These are phyloP conservation scores for Lonchura striata DNA, from an alignment of 2,113 vertebrate genomes.

Conservation along the genomic window DNA sequence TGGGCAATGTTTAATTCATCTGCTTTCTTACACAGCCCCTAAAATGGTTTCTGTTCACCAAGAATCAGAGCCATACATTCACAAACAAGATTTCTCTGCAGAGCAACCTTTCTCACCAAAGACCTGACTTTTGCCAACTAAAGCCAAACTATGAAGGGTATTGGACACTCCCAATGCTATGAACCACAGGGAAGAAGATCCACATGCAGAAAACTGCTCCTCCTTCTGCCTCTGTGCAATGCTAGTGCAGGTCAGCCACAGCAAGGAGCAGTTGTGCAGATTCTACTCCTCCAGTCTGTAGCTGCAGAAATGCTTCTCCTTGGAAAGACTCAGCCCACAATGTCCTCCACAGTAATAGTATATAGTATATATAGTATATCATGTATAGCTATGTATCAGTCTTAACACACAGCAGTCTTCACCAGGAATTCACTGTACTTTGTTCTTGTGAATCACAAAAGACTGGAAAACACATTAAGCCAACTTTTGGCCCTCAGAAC, in stretches of 20 bases:
- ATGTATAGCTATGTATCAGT: rapidly evolving
- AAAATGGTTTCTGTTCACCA: not conserved
- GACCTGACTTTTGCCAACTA: not conserved
- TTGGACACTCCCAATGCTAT: not conserved
- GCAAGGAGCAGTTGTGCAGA: rapidly evolving
- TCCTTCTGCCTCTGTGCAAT: not conserved
- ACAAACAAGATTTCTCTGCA: rapidly evolving
- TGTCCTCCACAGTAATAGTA: rapidly evolving
- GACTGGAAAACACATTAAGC: not conserved
- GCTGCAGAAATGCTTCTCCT: not conserved
- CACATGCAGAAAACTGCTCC: not conserved
- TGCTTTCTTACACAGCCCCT: not conserved
- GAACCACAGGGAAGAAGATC: not conserved
- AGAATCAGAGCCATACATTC: rapidly evolving
- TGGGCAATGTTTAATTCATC: not conserved
- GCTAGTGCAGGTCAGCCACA: not conserved
- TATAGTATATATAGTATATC: too few relatives aligned
- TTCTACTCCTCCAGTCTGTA: not conserved
- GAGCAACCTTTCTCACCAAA: not conserved
- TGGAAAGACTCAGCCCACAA: not conserved
- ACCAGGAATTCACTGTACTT: not conserved
- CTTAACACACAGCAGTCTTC: too few relatives aligned
- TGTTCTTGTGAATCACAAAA: not conserved
- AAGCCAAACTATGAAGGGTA: not conserved
- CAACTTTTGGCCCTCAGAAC: not conserved